Percentiles rank a stretch among this genome's conserved stretches.
phyloP scores from a whole-genome alignment of 2,113 vertebrate species.

The Cheilinus undulatus region DNA sequence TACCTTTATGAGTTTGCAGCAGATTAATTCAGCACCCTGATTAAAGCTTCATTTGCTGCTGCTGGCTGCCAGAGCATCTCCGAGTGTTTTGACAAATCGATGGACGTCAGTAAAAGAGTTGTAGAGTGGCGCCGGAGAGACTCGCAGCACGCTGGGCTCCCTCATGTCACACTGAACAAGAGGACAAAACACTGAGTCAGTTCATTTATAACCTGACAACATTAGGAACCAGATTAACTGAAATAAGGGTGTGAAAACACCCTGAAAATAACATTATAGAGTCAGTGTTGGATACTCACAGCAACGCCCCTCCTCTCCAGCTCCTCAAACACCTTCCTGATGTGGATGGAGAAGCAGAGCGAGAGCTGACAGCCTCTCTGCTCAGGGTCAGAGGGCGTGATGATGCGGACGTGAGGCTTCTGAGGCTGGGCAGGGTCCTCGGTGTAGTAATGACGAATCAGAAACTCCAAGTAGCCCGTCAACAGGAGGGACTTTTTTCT shows the following conservation, averaged over 20 bases:
- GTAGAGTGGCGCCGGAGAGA: conserved; percentile 94
- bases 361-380: conserved; percentile 96
- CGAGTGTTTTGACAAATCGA: conserved; percentile 86
- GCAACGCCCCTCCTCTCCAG: conserved; percentile 91
- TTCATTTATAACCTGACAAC: too few species aligned
- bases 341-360: conserved; percentile 87
- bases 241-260: too few species aligned
- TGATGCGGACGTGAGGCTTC: conserved; percentile 84
- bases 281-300: conserved; percentile 83
- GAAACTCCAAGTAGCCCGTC: conserved; percentile 93
- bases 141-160: conserved; percentile 88
- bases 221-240: too few species aligned
- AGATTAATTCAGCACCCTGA: too few species aligned
- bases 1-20: background rate
- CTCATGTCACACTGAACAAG: conserved; percentile 90
- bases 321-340: conserved; percentile 85
- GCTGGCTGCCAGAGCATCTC: conserved; percentile 74
- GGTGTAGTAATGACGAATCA: conserved; percentile 84
- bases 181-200: too few species aligned
- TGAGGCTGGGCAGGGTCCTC: conserved; percentile 71
- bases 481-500: conserved; percentile 92
- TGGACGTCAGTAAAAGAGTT: conserved; percentile 94
- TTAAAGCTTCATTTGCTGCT: background rate
- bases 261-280: too few species aligned
- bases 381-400: conserved; percentile 86